These are phyloP conservation scores for Coracopsis vasa DNA, from an alignment of 2,113 vertebrate species.

Conservation along the genomic window DNA sequence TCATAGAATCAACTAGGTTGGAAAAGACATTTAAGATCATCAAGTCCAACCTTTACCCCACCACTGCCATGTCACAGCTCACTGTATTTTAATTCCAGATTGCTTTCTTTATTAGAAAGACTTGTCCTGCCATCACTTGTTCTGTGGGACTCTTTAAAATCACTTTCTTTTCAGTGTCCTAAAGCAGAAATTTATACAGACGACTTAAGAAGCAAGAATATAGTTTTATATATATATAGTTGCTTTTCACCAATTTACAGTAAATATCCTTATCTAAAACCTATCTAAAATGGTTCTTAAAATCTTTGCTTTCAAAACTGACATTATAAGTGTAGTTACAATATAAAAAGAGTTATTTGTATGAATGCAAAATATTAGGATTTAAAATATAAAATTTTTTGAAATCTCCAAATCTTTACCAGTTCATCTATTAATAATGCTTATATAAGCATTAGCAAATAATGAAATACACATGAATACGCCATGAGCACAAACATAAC, in stretches of 20 bases:
- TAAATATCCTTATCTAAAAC: not conserved
- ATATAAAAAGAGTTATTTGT: not conserved
- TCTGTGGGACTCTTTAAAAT: not conserved
- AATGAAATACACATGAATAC: not conserved
- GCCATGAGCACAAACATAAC: not conserved
- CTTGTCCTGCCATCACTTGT: not conserved
- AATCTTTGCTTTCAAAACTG: not conserved
- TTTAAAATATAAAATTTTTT: not conserved
- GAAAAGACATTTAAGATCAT: no score
- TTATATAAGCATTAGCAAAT: not conserved
- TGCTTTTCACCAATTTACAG: not conserved
- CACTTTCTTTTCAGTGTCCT: not conserved
- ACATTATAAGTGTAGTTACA: not conserved
- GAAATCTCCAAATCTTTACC: not conserved
- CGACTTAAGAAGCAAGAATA: not conserved
- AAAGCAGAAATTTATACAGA: not conserved
- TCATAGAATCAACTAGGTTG: no score
- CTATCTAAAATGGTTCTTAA: not conserved
- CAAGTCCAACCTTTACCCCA: no score
- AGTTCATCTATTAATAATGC: not conserved
- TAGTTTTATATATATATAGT: not conserved
- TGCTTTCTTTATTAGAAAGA: not conserved
- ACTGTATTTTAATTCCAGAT: not conserved
- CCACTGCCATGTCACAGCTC: not conserved
- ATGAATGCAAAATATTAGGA: not conserved